A percentile compares a stretch with the other conserved stretches of the same genome.
phyloP scores from a whole-genome alignment of 2,113 vertebrate genomes.

The Paracyprichromis sp. region DNA sequence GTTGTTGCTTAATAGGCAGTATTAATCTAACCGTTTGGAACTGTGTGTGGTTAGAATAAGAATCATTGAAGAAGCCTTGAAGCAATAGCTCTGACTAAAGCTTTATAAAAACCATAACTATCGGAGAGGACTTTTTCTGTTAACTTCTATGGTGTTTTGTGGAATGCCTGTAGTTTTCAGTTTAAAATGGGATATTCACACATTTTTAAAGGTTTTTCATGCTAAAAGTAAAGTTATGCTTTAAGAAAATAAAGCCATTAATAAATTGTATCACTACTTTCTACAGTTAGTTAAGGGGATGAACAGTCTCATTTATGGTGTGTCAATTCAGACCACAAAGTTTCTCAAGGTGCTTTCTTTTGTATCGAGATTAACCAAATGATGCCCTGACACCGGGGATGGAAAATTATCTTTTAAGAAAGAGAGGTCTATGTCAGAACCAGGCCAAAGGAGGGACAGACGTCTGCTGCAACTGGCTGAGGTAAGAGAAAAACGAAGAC shows the following conservation, averaged over 20 bases:
- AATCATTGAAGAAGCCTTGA: neutral
- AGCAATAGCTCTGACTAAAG: neutral
- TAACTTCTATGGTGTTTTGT: neutral
- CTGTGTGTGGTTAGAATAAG: neutral
- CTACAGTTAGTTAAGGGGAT: neutral
- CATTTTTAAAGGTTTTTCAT: neutral
- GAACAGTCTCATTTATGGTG: neutral
- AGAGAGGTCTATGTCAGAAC: neutral
- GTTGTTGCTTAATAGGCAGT: neutral
- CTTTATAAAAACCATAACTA: neutral
- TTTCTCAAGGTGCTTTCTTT: neutral
- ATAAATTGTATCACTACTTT: neutral
- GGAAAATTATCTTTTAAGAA: neutral
- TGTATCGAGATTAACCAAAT: neutral
- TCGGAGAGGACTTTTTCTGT: neutral
- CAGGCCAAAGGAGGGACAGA: neutral
- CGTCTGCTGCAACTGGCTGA: neutral
- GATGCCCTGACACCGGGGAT: neutral
- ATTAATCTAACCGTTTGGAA: neutral
- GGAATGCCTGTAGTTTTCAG: neutral
- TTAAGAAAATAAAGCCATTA: neutral
- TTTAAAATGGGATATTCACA: neutral
- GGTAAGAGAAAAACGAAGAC: neutral
- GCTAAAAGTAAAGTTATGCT: neutral
- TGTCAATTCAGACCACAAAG: neutral